These are phyloP conservation scores for Mormyrops boulengeri DNA, from an alignment of 2,797 vertebrate genomes.

Conservation along the genomic window DNA sequence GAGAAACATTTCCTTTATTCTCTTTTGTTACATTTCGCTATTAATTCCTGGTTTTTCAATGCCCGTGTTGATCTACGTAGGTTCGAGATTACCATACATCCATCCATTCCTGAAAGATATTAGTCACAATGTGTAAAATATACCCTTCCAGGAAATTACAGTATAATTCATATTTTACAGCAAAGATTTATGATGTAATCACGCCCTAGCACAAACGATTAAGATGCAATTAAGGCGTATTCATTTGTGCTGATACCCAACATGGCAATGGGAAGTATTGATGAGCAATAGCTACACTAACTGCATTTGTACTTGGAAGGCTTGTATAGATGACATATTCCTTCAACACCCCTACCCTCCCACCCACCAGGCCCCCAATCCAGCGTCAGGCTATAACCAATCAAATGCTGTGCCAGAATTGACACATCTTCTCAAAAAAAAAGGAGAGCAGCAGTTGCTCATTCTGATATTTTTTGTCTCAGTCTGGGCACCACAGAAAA, in stretches of 20 bases:
- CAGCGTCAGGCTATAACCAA: background rate
- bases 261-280: background rate
- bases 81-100: background rate
- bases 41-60: conserved; percentile 3
- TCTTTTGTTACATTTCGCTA: background rate
- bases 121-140: background rate
- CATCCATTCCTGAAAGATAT: background rate
- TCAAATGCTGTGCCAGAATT: background rate
- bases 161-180: background rate
- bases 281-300: background rate
- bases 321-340: background rate
- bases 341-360: background rate
- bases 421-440: background rate
- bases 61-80: background rate
- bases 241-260: background rate
- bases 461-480: background rate
- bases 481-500: conserved; percentile 9
- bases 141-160: background rate
- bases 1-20: background rate
- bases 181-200: background rate
- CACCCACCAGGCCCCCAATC: background rate
- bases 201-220: background rate
- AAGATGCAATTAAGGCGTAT: background rate
- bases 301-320: background rate
- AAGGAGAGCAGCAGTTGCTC: background rate